phyloP scores from a whole-genome alignment of 2,888 invertebrate species.

The Eremobia ochroleuca region DNA sequence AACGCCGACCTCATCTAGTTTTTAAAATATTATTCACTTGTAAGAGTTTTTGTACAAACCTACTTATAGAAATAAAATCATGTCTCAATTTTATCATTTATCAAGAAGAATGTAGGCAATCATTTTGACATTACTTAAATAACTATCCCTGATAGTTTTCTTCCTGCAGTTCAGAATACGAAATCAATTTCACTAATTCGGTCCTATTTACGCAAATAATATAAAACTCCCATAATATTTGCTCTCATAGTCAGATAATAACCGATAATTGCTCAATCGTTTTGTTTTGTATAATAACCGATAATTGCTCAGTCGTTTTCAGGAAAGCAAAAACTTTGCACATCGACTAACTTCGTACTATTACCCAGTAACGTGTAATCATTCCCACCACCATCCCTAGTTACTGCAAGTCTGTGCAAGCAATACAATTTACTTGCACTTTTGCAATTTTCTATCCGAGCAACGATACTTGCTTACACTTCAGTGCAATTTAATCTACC shows the following conservation, averaged over 20 bases:
- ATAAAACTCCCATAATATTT: neutral
- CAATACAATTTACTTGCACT: slow-evolving; percentile 39
- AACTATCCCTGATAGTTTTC: no score
- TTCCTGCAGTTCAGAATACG: neutral
- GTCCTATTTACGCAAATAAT: no score
- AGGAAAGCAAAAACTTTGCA: slow-evolving; percentile 9
- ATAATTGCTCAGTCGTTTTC: slow-evolving; percentile 9
- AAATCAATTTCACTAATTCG: neutral
- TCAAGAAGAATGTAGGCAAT: neutral
- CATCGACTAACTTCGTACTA: neutral
- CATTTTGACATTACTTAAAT: neutral
- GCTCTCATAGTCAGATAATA: neutral
- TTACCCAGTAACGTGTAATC: slow-evolving; percentile 11
- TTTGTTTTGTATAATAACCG: neutral
- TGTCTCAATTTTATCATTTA: no score
- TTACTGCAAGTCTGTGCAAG: slow-evolving; percentile 22
- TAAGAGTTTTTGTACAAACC: neutral
- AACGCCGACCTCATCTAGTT: neutral
- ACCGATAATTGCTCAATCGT: no score
- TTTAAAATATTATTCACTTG: neutral
- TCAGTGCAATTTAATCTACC: slow-evolving; percentile 39
- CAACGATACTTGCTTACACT: slow-evolving; percentile 42
- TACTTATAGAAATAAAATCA: neutral
- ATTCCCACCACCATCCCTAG: slow-evolving; percentile 29
- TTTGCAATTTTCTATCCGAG: slow-evolving; percentile 29